Base-by-base conservation (phyloP, 2,888 invertebrate genomes). In the Anthrax anthrax region DNA sequence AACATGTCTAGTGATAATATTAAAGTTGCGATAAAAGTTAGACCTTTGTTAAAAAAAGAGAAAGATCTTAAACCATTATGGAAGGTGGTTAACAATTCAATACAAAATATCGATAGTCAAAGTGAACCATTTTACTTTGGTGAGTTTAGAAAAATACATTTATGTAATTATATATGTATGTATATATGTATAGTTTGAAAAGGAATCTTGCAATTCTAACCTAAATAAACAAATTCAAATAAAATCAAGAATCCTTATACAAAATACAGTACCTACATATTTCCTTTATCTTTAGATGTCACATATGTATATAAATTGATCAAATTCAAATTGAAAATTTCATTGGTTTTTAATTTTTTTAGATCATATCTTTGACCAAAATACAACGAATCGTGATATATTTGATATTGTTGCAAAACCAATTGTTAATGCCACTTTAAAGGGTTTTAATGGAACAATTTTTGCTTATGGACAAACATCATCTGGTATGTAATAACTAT, bases 401-500 rank as follows among this genome's bases (percentile, higher is more conserved):
- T 88, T 83, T 60, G 63, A 80, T 52, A 72, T 71, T 47, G 70
- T 84, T 52, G 83, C 81, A 1, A 75, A 77, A 55, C 81, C 83
- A 0, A 80, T 87, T 51, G 78, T 87, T 3, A 73, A 80, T 51
- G 75, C 81, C 1, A 77, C 81, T 1, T 71, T 83, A 14, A 73
- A 76, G 51, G 88, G 88, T 3, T 79, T 85, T 56, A 87, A 88
- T 63, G 89, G 87, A 2, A 91, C 91, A 0, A 80, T 92, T 53
- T 88, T 92, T 69, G 89, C 90, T 0, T 92, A 92, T 62, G 91
- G 91, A 9, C 91, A 91, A 65, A 91, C 90, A 5, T 84, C 88
- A 1, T 89, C 89, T 0, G 92, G 90, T 45, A 8, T 2, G 14
- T 10, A 16, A 4, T 16, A 13, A 14, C 14, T 6, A 8, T 36